Conservation (phyloP, 2,888 invertebrate genomes). For the Lepidochrysops patricia region DNA sequence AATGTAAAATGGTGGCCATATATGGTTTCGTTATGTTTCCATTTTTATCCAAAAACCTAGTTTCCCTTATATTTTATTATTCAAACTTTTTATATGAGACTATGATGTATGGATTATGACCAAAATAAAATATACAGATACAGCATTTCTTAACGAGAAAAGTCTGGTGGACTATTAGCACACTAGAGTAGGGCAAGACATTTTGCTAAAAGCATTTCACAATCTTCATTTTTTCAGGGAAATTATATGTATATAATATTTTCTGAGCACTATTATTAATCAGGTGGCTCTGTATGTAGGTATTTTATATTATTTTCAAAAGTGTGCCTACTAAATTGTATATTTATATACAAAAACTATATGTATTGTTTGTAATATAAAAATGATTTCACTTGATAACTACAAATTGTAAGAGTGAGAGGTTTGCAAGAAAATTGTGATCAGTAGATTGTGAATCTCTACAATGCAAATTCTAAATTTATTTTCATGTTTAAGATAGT, state of each 20-base stretch:
- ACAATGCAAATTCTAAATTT: background rate
- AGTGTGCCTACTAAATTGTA: background rate
- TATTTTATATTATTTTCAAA: background rate
- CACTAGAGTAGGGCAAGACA: background rate
- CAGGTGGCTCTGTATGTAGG: no score
- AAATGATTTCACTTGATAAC: background rate
- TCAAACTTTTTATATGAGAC: no score
- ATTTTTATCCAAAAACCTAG: no score
- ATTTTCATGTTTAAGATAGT: background rate
- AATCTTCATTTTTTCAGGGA: no score
- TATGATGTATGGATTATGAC: background rate
- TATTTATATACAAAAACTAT: background rate
- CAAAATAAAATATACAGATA: background rate
- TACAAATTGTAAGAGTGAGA: background rate
- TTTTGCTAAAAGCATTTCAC: no score
- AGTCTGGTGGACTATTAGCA: background rate
- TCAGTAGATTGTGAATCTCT: slow-evolving; percentile 3
- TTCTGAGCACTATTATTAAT: no score
- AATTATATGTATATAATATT: no score
- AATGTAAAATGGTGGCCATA: no score
- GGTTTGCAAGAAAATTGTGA: background rate
- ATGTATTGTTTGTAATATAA: background rate
- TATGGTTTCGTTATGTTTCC: no score
- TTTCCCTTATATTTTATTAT: no score
- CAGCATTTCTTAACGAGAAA: background rate